Conservation (phyloP, 2,113 vertebrate species). For the Anoplopoma fimbria region DNA sequence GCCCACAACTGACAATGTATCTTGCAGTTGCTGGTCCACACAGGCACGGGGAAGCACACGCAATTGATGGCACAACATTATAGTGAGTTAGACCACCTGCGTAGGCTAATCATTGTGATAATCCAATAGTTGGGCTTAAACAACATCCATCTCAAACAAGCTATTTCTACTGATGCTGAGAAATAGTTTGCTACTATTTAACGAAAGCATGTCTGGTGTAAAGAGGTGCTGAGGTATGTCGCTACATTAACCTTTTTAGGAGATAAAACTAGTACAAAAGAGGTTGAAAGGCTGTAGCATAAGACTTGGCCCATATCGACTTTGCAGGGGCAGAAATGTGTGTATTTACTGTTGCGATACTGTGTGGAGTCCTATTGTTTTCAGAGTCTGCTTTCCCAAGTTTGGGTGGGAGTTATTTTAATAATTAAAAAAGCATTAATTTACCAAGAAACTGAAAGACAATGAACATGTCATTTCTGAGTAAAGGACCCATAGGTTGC, state of each 20-base stretch:
- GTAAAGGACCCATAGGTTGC: neutral
- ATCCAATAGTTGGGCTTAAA: constrained; percentile 28
- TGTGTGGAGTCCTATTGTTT: neutral
- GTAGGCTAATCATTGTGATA: constrained; percentile 32
- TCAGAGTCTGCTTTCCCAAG: neutral
- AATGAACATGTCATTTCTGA: neutral
- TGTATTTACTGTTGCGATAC: neutral
- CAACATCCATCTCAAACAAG: neutral
- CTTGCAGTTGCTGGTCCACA: constrained; percentile 10
- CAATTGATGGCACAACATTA: constrained; percentile 11
- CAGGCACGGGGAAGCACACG: neutral
- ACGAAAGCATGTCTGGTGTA: neutral
- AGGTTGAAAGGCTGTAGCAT: constrained; percentile 4
- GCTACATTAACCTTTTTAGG: neutral
- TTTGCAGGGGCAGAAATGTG: neutral
- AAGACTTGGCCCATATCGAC: neutral
- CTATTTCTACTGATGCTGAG: constrained; percentile 5
- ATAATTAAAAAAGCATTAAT: neutral
- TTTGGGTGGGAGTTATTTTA: neutral
- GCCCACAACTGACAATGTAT: constrained; percentile 23
- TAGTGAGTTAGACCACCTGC: constrained; percentile 10
- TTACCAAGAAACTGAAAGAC: neutral
- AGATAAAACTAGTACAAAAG: neutral
- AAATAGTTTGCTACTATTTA: constrained; percentile 14
- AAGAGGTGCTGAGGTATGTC: neutral